Conservation (phyloP, 1,140 invertebrate genomes). For the Nilaparvata lugens region DNA sequence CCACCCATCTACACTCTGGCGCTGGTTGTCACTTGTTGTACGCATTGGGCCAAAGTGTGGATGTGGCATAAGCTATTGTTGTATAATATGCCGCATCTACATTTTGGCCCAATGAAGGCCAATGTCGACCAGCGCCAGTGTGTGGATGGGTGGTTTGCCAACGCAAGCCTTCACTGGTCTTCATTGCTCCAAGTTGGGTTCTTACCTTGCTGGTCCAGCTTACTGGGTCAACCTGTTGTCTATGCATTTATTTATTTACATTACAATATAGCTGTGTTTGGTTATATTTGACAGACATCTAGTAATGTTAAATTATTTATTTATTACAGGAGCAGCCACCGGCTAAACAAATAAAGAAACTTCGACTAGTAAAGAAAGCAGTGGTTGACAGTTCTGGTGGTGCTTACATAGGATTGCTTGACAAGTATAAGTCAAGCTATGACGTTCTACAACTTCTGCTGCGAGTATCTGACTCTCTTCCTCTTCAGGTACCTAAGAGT, state of each 20-base stretch:
- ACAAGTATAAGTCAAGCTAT: slow-evolving; percentile 62
- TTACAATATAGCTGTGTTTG: neutral
- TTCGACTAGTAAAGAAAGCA: slow-evolving; percentile 50
- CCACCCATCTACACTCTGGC: too few relatives aligned
- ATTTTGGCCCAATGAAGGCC: too few relatives aligned
- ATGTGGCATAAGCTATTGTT: too few relatives aligned
- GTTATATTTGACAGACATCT: neutral
- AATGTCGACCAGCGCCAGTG: too few relatives aligned
- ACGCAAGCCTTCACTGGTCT: neutral
- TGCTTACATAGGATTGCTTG: slow-evolving; percentile 55
- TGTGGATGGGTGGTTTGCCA: too few relatives aligned
- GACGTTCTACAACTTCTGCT: slow-evolving; percentile 63
- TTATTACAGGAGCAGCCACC: slow-evolving; percentile 24
- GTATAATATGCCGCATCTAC: too few relatives aligned
- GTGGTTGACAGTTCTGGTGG: slow-evolving; percentile 49
- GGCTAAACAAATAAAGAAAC: slow-evolving; percentile 47
- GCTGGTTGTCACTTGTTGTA: too few relatives aligned
- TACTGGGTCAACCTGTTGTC: neutral
- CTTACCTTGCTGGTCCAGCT: neutral
- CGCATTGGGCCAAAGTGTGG: too few relatives aligned
- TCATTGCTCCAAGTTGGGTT: neutral
- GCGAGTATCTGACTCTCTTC: slow-evolving; percentile 61
- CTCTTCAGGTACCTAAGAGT: slow-evolving; percentile 48
- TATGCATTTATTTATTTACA: neutral
- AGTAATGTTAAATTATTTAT: slow-evolving; percentile 3